phyloP scores from a whole-genome alignment of 1,140 invertebrate species.

The Limonius californicus region DNA sequence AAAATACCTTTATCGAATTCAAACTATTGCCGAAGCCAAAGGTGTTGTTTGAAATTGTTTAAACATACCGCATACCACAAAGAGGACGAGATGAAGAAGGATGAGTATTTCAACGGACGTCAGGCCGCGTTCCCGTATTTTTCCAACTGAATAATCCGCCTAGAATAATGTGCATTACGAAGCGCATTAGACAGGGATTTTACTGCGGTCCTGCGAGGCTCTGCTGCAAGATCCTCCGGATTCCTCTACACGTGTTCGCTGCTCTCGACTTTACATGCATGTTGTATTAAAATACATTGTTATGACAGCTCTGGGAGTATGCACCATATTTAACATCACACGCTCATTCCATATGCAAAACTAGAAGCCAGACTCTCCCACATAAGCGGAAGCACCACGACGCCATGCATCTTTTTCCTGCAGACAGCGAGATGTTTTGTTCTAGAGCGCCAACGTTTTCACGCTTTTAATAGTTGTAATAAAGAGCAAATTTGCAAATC shows the following conservation, averaged over 20 bases:
- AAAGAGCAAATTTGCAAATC: no score
- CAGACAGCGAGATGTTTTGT: neutral
- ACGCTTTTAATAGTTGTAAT: no score
- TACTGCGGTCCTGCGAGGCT: conserved; percentile 21
- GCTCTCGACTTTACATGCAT: conserved; percentile 32
- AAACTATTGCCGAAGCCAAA: no score
- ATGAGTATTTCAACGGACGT: conserved; percentile 2
- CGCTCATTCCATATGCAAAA: conserved; percentile 34
- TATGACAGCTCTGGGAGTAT: conserved; percentile 36
- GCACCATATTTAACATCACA: conserved; percentile 37
- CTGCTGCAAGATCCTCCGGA: conserved; percentile 11
- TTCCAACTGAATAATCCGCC: conserved; percentile 13
- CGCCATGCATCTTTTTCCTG: neutral
- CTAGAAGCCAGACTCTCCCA: conserved; percentile 7
- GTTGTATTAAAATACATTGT: conserved; percentile 40
- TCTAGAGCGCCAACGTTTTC: neutral
- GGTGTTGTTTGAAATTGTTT: conserved; percentile 5
- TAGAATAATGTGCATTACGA: conserved; percentile 13
- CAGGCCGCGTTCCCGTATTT: conserved; percentile 21
- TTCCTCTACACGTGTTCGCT: conserved; percentile 26
- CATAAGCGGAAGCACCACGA: conserved; percentile 4
- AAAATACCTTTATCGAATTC: no score
- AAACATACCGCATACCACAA: neutral
- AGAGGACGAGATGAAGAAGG: no score
- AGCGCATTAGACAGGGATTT: conserved; percentile 23